phyloP scores from a whole-genome alignment of 2,797 vertebrate genomes.

The Triplophysa bombifrons region DNA sequence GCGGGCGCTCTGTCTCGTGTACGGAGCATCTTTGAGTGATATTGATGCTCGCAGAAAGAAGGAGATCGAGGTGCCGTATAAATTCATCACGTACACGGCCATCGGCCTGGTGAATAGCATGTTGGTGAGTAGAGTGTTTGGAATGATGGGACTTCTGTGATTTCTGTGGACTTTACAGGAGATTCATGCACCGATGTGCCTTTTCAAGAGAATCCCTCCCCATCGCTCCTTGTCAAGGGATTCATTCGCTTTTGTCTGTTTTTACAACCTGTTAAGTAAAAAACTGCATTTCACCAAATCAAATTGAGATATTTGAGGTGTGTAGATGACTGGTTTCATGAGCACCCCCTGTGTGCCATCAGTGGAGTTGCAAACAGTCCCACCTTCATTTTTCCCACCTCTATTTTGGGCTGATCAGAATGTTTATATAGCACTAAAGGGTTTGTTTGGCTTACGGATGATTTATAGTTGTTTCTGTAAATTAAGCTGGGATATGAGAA shows the following conservation, averaged over 20 bases:
- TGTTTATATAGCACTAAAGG: neutral
- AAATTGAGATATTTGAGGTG: neutral
- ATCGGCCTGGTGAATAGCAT: constrained; percentile 85
- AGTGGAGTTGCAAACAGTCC: too few species aligned
- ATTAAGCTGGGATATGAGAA: neutral
- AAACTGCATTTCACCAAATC: neutral
- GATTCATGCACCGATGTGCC: neutral
- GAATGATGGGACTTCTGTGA: constrained; percentile 73
- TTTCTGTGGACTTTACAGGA: neutral
- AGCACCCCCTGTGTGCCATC: neutral
- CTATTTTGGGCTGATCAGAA: neutral
- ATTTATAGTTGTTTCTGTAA: neutral
- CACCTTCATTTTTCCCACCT: too few species aligned
- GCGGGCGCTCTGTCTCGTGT: constrained; percentile 72
- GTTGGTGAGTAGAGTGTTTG: constrained; percentile 80
- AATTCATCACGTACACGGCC: constrained; percentile 85
- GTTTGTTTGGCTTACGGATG: neutral
- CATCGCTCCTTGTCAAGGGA: neutral
- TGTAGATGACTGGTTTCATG: neutral
- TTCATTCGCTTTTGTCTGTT: too few species aligned
- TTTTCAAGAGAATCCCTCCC: neutral
- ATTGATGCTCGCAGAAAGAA: constrained; percentile 74
- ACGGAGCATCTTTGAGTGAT: constrained; percentile 73
- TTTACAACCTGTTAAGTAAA: too few species aligned
- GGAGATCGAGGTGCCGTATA: constrained; percentile 93